Conservation (phyloP, 92 coral and sea anemone genomes). For the Actinernus sp. region DNA sequence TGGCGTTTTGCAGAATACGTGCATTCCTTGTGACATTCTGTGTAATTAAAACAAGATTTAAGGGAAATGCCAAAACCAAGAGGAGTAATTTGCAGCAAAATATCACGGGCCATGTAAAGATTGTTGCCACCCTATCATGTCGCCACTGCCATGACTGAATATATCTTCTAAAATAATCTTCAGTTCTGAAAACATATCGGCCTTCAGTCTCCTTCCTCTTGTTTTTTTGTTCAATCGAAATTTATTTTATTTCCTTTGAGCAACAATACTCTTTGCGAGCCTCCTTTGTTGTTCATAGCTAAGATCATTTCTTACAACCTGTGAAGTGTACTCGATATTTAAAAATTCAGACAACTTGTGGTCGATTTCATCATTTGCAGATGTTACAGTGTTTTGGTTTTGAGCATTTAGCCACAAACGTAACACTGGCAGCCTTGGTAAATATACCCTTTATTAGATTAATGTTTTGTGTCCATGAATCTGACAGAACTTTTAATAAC, state of each 20-base stretch:
- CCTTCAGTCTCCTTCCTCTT: constrained; percentile 51
- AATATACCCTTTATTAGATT: constrained; percentile 50
- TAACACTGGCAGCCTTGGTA: constrained; percentile 52
- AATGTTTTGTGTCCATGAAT: constrained; percentile 36
- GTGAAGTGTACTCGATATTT: constrained; percentile 10
- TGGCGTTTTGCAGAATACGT: constrained; percentile 47
- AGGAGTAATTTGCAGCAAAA: constrained; percentile 11
- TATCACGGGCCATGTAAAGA: neutral
- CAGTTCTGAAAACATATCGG: constrained; percentile 66
- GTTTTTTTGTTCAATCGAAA: neutral
- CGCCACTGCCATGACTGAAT: neutral
- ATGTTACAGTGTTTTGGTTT: constrained; percentile 16
- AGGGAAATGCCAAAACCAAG: constrained; percentile 29
- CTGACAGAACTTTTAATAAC: constrained; percentile 7
- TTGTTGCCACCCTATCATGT: neutral
- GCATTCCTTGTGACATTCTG: constrained; percentile 38
- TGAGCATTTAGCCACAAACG: constrained; percentile 29
- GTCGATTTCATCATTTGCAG: constrained; percentile 3
- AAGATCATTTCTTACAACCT: constrained; percentile 52
- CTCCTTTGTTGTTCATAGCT: constrained; percentile 39
- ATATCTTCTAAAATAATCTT: constrained; percentile 9
- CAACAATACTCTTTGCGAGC: neutral
- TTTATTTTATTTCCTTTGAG: neutral
- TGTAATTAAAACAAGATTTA: constrained; percentile 45
- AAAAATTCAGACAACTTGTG: neutral